phyloP scores from a whole-genome alignment of 2,797 vertebrate species.

The Cottoperca gobio region DNA sequence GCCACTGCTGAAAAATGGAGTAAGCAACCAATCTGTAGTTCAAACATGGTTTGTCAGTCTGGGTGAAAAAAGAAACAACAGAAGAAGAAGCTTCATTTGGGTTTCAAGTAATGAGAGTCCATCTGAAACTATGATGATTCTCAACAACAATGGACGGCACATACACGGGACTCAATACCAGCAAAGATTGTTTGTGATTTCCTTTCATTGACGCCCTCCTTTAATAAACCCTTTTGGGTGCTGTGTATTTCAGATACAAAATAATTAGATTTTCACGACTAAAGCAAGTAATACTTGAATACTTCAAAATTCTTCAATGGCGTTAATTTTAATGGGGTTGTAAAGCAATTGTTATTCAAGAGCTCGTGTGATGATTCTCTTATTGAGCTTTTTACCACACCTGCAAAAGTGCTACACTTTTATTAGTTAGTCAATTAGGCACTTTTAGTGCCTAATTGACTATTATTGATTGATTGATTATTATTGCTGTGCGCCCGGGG shows the following conservation, averaged over 20 bases:
- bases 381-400: constrained; percentile 20
- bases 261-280: neutral
- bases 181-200: constrained; percentile 2
- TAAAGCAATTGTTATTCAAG: constrained; percentile 2
- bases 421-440: too few species aligned
- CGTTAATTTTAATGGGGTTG: constrained; percentile 3
- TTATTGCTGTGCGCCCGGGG: neutral
- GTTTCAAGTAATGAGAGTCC: constrained; percentile 32
- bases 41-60: constrained; percentile 51
- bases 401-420: neutral
- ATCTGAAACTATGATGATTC: constrained; percentile 26
- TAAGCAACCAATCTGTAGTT: constrained; percentile 68
- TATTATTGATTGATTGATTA: too few species aligned
- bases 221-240: neutral
- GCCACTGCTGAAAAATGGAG: constrained; percentile 74
- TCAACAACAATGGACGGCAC: constrained; percentile 28
- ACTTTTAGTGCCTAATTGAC: constrained; percentile 6
- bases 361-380: constrained; percentile 12
- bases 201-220: neutral
- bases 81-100: constrained; percentile 45
- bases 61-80: constrained; percentile 33
- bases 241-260: neutral
- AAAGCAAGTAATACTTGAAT: constrained; percentile 1
- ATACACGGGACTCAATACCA: constrained; percentile 29
- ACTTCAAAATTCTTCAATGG: neutral